Base-by-base conservation (phyloP, 2,797 vertebrate genomes). In the Sebastolobus altivelis region DNA sequence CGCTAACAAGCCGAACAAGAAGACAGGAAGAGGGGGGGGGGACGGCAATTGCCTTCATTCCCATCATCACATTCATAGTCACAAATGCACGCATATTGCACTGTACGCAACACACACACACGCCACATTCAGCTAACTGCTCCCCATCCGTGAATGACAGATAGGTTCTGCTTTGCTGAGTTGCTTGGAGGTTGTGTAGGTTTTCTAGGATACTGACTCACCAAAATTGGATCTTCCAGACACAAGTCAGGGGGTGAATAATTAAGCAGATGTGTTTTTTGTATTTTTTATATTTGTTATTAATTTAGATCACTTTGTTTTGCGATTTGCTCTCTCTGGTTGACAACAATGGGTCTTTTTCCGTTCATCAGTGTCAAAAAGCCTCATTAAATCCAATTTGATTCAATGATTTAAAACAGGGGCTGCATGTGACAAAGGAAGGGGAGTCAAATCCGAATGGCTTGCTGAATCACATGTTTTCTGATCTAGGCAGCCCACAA, bases 1-100 rank as follows among this genome's bases (percentile, higher is more conserved):
- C 70, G 65, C 81, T 86, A 85, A 90, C 86, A 83, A 86, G 80
- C 40, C 43, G 54, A 77, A 90, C 77, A 76, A 78, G 49, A 81
- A 49, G 49, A 82, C 58, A 16, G 35, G 69, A 80, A 86, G 27
- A 76, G 29, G 65, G 56, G 59, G 58, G 58, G 58, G 80, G 66
- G 83, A 78, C 46, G 3, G 73, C 69, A 68, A 54, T 89, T 75
- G 81, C 78, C 75, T 81, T 70, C 60, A 38, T 65, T 87, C 61
- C 85, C 75, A 77, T 77, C 65, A 80, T 61, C 55, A 35, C 52
- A 61, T 72, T 67, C 49, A 69, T 1, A 65, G 8, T 22, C 35
- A 43, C 35, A 65, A 3, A 72, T 70, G 37, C 52, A 22, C 9
- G 9, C 49, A 20, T 22, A 40, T n/a, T 37, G 20, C 10, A 9